phyloP scores from a whole-genome alignment of 2,888 invertebrate genomes.

The Zeuzera pyrina region DNA sequence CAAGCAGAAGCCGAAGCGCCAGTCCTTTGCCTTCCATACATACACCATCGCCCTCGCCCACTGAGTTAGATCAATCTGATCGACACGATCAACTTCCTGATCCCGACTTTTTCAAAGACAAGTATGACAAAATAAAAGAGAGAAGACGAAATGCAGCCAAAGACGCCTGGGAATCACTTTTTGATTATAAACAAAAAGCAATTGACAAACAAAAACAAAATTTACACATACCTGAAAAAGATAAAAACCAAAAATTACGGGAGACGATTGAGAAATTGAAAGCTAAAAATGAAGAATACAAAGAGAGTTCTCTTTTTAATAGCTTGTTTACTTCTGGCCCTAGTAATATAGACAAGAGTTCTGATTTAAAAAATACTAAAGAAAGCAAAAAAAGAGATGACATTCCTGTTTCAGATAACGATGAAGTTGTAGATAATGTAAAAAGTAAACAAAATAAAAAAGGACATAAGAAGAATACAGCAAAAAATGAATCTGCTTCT shows the following conservation, averaged over 20 bases:
- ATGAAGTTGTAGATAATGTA: constrained; percentile 19
- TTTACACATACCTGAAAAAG: constrained; percentile 48
- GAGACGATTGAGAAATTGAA: constrained; percentile 77
- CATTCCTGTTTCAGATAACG: constrained; percentile 25
- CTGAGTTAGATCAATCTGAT: constrained; percentile 23
- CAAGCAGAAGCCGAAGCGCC: constrained; percentile 54
- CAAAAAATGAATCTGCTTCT: constrained; percentile 73
- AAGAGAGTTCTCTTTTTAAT: constrained; percentile 44
- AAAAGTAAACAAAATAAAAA: constrained; percentile 43
- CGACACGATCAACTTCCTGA: constrained; percentile 29
- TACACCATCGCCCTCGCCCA: constrained; percentile 52
- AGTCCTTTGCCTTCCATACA: constrained; percentile 63
- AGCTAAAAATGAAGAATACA: constrained; percentile 74
- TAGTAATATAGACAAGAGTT: constrained; percentile 21
- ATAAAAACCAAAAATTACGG: constrained; percentile 63
- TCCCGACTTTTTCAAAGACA: constrained; percentile 67
- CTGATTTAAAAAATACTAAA: not conserved
- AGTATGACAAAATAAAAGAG: constrained; percentile 76
- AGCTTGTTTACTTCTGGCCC: constrained; percentile 38
- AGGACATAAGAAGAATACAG: constrained; percentile 53
- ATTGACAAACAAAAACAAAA: constrained; percentile 51
- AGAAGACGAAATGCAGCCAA: constrained; percentile 68
- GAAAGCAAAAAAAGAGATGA: constrained; percentile 24
- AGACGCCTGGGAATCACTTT: constrained; percentile 60
- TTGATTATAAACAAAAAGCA: constrained; percentile 57